Conservation (phyloP, 2,797 vertebrate genomes). For the Gila robusta region DNA sequence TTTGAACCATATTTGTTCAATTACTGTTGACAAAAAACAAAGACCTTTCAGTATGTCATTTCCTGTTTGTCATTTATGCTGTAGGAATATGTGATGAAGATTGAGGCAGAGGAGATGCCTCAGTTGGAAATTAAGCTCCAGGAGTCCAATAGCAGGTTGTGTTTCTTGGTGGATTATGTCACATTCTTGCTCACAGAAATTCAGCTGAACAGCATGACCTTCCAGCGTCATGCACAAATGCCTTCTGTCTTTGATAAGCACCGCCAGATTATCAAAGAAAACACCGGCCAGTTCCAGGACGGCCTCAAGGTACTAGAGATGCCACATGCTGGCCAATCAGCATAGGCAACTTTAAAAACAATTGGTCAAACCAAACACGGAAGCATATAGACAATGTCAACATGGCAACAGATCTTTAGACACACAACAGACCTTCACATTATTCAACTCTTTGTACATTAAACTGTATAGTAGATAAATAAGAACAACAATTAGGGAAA, state of each 20-base stretch:
- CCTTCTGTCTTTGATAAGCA: constrained; percentile 86
- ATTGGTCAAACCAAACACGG: constrained; percentile 10
- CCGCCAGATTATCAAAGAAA: constrained; percentile 79
- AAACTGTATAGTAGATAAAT: neutral
- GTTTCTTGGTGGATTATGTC: constrained; percentile 82
- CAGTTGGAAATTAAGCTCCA: constrained; percentile 78
- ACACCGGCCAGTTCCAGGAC: constrained; percentile 83
- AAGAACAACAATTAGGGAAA: neutral
- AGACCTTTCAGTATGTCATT: neutral
- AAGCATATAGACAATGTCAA: neutral
- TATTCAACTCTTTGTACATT: neutral
- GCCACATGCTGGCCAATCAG: neutral
- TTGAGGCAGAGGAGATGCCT: constrained; percentile 78
- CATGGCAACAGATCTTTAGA: constrained; percentile 11
- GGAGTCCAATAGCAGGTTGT: constrained; percentile 78
- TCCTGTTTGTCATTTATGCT: neutral
- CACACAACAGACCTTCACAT: constrained; percentile 11
- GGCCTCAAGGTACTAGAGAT: constrained; percentile 80
- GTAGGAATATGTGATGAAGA: constrained; percentile 80
- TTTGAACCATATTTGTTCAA: neutral
- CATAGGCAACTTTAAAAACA: neutral
- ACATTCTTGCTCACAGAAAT: constrained; percentile 81
- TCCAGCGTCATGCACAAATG: constrained; percentile 86
- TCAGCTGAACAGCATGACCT: constrained; percentile 78
- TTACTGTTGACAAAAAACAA: neutral